A percentile compares a stretch with the other conserved stretches of the same genome.
Conservation (phyloP, 2,888 invertebrate species). For the Eristalinus sepulchralis region DNA sequence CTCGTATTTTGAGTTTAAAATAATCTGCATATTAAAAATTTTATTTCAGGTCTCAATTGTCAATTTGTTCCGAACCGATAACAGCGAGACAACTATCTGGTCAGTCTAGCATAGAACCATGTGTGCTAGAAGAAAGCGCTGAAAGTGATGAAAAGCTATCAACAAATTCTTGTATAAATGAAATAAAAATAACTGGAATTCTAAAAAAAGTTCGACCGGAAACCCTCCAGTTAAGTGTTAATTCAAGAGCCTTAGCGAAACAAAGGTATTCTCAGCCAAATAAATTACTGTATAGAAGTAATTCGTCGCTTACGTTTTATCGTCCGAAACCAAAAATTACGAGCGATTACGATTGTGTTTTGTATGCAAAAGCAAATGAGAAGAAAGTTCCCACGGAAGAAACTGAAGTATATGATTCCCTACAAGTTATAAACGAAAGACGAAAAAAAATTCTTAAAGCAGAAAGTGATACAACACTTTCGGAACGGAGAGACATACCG, state of each 20-base stretch:
- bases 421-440: constrained; percentile 80
- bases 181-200: constrained; percentile 60
- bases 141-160: constrained; percentile 69
- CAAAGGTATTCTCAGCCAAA: constrained; percentile 31
- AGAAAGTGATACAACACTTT: constrained; percentile 78
- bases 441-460: constrained; percentile 78
- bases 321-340: constrained; percentile 77
- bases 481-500: constrained; percentile 81
- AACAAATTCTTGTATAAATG: neutral
- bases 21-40: neutral
- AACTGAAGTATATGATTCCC: constrained; percentile 78
- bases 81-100: constrained; percentile 78
- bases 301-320: constrained; percentile 79
- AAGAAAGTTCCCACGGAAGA: constrained; percentile 70
- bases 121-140: constrained; percentile 78
- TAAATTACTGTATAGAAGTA: constrained; percentile 77
- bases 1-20: too few relatives aligned
- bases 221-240: constrained; percentile 74
- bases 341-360: constrained; percentile 78
- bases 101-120: constrained; percentile 80
- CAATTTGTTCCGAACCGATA: constrained; percentile 80
- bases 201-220: constrained; percentile 78
- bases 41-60: constrained; percentile 78
- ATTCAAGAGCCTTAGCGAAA: neutral
- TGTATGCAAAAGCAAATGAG: constrained; percentile 75